Base-by-base conservation (phyloP, 2,113 vertebrate species). In the Corythornis madagascariensis region DNA sequence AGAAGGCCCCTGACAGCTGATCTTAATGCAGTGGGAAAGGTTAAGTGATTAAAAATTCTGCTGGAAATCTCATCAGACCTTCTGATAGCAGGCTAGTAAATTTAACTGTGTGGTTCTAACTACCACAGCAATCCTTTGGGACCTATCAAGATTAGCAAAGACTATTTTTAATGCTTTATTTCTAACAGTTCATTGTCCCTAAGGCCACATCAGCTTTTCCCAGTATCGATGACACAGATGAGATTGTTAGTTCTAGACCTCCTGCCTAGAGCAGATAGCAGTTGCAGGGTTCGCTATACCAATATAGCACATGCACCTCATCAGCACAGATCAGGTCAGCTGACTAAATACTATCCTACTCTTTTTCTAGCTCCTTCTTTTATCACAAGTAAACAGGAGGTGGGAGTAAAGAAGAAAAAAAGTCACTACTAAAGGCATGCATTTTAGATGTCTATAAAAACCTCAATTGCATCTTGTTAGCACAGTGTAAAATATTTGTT, bases 11-110 rank as follows among this genome's bases (percentile, higher is more conserved):
- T 91, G 82, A 73, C 86, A 89, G 65, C 50, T 59, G 59, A 76
- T 92, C 80, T 70, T 93, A 96, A 91, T 78, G 29, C 55, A 88
- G 19, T 74, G 60, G 83, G 85, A 94, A 95, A 92, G 85, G 79
- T 57, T 88, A 89, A 95, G 67, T 55, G 67, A 89, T 88, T 89
- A 86, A 90, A 91, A 86, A 70, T 93, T 93, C 79, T 86, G 38
- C 33, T 48, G 69, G 78, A 89, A 90, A 89, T 59, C 40, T 31
- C 69, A 55, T 83, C 65, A 91, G 61, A 60, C 86, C 67, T 89
- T 72, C 87, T 33, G 15, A 66, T n/a, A 80, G 25, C 53, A 40
- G 29, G 22, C 69, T 83, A 83, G 71, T 47, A 63, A 94, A 93
- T 94, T 88, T 93, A 88, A 86, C 80, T 88, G 28, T 64, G n/a